Percentiles rank a stretch among this genome's conserved stretches.
These are phyloP conservation scores for Corythoichthys haematopterus DNA, from an alignment of 2,113 vertebrate genomes.

Conservation along the genomic window DNA sequence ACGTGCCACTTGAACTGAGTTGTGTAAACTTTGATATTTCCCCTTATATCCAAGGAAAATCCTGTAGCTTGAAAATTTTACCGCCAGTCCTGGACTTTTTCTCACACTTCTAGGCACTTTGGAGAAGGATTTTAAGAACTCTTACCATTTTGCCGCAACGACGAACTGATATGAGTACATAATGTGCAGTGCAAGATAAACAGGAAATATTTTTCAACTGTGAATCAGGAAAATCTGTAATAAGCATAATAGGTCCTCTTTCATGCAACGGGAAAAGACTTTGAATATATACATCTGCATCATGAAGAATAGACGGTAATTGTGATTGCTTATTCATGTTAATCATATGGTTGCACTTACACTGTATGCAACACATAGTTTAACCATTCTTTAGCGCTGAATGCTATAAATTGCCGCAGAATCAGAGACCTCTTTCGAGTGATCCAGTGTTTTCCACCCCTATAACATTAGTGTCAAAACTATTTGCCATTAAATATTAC, in stretches of 20 bases:
- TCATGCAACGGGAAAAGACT: constrained; percentile 4
- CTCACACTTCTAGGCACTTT: not conserved
- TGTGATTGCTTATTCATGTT: constrained; percentile 38
- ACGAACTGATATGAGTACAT: not conserved
- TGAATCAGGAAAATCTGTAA: not conserved
- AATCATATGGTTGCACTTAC: constrained; percentile 39
- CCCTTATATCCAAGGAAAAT: no score
- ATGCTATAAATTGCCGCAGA: constrained; percentile 22
- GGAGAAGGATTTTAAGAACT: not conserved
- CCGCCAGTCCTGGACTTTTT: not conserved
- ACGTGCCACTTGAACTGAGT: no score
- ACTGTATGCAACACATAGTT: constrained; percentile 42
- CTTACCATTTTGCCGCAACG: not conserved
- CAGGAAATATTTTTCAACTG: not conserved
- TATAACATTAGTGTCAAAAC: constrained; percentile 13
- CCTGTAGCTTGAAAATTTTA: no score
- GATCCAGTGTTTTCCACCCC: constrained; percentile 10
- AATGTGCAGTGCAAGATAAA: not conserved
- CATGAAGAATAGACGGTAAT: not conserved
- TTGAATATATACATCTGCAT: constrained; percentile 20
- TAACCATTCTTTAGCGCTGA: constrained; percentile 20
- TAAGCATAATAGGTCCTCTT: constrained; percentile 3
- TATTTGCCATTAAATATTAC: constrained; percentile 27
- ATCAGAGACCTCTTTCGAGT: constrained; percentile 12
- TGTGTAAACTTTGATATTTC: no score